phyloP scores from a whole-genome alignment of 2,113 vertebrate species.

The Platycercus adscitus region DNA sequence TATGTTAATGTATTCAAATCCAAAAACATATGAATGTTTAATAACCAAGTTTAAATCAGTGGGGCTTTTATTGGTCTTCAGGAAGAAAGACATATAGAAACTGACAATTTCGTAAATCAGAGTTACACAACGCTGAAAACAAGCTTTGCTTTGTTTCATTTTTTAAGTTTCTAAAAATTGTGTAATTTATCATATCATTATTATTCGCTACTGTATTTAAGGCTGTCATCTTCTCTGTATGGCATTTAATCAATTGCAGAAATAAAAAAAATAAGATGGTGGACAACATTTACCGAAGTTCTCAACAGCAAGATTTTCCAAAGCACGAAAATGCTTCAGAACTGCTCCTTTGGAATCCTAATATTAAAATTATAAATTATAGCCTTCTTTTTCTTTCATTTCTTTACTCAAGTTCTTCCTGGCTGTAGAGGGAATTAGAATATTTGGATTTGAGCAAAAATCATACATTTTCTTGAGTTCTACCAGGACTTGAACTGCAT shows the following conservation, averaged over 20 bases:
- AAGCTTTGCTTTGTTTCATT: not conserved
- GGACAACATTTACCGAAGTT: not conserved
- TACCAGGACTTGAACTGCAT: not conserved
- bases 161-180: slow-evolving; percentile 3
- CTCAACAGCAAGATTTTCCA: not conserved
- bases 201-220: slow-evolving; percentile 59
- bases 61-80: slow-evolving; percentile 39
- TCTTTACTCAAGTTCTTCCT: not conserved
- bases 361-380: slow-evolving; percentile 5
- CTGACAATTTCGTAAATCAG: slow-evolving; percentile 20
- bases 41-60: slow-evolving; percentile 57
- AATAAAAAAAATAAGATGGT: slow-evolving; percentile 26
- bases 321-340: not conserved
- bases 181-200: slow-evolving; percentile 47
- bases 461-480: not conserved
- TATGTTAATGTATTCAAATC: slow-evolving; percentile 70
- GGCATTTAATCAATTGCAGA: slow-evolving; percentile 18
- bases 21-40: slow-evolving; percentile 59
- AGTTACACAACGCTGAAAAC: not conserved
- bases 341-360: not conserved
- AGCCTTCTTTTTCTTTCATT: not conserved
- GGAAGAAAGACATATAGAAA: slow-evolving; percentile 32
- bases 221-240: not conserved
- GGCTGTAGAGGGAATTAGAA: not conserved
- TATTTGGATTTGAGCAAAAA: not conserved